Evolutionary conservation across 2,797 vertebrate species (phyloP).

Genomic region (Spea hammondii): DNA sequence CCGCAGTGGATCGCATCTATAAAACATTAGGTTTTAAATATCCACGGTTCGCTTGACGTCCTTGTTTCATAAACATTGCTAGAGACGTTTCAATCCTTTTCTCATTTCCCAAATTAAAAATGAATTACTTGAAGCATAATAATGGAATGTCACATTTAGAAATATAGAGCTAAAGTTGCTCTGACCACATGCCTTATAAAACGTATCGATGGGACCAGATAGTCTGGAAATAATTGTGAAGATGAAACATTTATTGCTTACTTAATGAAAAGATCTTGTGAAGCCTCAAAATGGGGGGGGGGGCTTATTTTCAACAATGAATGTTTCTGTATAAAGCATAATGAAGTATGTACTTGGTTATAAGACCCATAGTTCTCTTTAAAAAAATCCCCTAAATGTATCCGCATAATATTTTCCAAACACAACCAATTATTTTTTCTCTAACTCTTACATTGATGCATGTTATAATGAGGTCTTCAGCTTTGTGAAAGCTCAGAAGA

Average conservation of each 20-base stretch:
- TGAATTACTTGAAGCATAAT: background rate
- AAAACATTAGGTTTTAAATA: background rate
- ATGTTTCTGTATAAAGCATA: no score
- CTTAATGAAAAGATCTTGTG: background rate
- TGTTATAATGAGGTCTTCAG: no score
- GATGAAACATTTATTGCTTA: background rate
- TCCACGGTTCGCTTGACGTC: background rate
- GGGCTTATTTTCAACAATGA: no score
- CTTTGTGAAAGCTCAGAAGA: no score
- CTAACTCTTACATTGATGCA: no score
- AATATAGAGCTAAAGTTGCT: background rate
- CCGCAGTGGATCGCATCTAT: no score
- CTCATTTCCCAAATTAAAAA: background rate
- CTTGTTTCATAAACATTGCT: background rate
- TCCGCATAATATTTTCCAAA: no score
- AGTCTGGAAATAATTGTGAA: background rate
- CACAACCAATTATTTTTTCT: no score
- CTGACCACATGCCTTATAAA: conserved; percentile 1
- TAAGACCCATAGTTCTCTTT: no score
- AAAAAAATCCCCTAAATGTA: no score
- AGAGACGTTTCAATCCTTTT: background rate
- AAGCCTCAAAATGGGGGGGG: no score
- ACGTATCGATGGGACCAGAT: background rate
- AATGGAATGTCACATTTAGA: background rate
- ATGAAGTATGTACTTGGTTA: no score